Evolutionary conservation across 2,888 invertebrate genomes (phyloP), one percentile per base, ranked within the genome.

Genomic region (Oscheius myriophilus): DNA sequence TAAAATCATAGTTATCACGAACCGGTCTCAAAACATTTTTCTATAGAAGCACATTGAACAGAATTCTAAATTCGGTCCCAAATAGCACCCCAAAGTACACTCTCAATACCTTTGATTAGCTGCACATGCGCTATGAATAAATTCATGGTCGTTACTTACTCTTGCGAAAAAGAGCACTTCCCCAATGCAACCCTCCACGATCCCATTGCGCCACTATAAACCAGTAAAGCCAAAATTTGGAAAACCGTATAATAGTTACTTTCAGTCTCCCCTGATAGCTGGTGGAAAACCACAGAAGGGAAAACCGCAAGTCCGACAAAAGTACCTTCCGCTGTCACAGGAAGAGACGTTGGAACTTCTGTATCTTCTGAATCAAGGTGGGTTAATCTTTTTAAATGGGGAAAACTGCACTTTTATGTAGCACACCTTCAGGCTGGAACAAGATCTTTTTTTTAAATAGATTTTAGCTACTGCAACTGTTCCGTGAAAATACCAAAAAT

Each of bases 281-380:
- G 61, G 61, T n/a, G 49, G 49, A 39, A 52, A 46, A 1, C 53
- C 63, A 21, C 33, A 33, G 33, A 33, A 33, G 33, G 33, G 33
- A 33, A 33, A 33, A n/a, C 23, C 52, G 12, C 51, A 63, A 23
- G 42, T 52, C 1, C 63, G 51, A 18, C 63, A 63, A 18, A 63
- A 65, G 41, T 81, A 78, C 68, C 79, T 79, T 49, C 80, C 80
- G 39, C 69, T 81, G 54, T 77, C 78, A 41, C 79, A 81, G 55
- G 80, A 81, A 61, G 79, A 81, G 57, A 76, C 80, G 1, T 54
- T 78, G 12, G 80, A 81, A 59, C 72, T 81, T 11, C 63, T 81
- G 49, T 70, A 71, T 42, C 70, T 79, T 16, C 77, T 81, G n/a
- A 79, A 81, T 64, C 76, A 78, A 68, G 78, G 77, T 75, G 45